Evolutionary conservation across 2,797 vertebrate genomes (phyloP), one percentile per base, ranked within the genome.

Genomic region (Sciurus vulgaris): DNA sequence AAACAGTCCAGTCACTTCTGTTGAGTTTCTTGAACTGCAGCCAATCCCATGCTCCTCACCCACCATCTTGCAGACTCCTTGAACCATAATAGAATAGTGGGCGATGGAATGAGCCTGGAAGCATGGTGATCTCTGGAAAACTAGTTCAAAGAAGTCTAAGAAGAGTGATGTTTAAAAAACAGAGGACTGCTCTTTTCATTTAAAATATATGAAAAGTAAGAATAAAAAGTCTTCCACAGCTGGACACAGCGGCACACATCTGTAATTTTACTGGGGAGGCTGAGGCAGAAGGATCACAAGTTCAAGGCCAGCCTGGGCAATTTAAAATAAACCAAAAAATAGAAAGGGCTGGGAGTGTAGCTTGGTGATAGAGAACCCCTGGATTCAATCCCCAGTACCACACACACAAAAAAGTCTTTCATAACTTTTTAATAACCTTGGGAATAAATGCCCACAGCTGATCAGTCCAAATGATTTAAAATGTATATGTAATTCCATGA

Each of bases 81-180:
- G 5, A 4, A 0, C 1, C 7, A 3, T 15, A 2, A 3, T 14
- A 2, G 20, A 15, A 33, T 0, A 4, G 17, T 30, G 41, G 56
- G 47, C 65, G 12, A 22, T 44, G 6, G 28, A n/a, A 22, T 8
- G 7, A 51, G 41, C 5, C n/a, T 9, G 7, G 3, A 30, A 38
- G 35, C 47, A 6, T 79, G 30, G 4, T 14, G 13, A 56, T 15
- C 30, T 81, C 78, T 44, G 59, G 28, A 49, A 67, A 56, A 11
- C 35, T n/a, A 85, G 38, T n/a, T 72, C 26, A 11, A n/a, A 51
- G 26, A 33, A 33, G 24, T 59, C 7, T 26, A 41, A 89, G 30
- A 24, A 51, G 49, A 30, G 3, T 6, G 10, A 84, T 61, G 2
- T 14, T 51, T 77, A 38, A 30, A 38, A 69, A 51, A 44, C 2